Evolutionary conservation across 1,140 invertebrate genomes (phyloP).

Genomic region (Pseudomyrmex cubaensis): DNA sequence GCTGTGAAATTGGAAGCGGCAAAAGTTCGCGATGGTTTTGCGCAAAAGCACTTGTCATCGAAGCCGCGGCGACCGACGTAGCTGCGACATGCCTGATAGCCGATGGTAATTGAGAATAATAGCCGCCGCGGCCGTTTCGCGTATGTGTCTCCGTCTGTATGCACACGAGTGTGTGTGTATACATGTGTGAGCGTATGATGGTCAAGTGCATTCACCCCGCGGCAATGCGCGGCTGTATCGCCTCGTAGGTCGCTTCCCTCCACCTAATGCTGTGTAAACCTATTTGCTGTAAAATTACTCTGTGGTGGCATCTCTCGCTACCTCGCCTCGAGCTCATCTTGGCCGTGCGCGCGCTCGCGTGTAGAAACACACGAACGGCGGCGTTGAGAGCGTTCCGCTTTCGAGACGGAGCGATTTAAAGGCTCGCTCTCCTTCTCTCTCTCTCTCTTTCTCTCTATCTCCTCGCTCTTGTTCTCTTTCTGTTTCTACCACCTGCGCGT

Average conservation of each 20-base stretch:
- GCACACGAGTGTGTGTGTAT: no score
- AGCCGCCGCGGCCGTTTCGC: conserved; percentile 58
- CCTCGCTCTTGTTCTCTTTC: conserved; percentile 11
- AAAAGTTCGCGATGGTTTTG: conserved; percentile 45
- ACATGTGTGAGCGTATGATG: not conserved
- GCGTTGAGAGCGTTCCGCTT: conserved; percentile 48
- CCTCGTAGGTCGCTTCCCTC: conserved; percentile 56
- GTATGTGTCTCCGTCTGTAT: conserved; percentile 9
- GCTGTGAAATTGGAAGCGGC: conserved; percentile 58
- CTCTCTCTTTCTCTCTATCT: conserved; percentile 1
- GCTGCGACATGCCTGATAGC: conserved; percentile 67
- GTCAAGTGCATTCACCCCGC: conserved; percentile 69
- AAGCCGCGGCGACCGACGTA: conserved; percentile 27
- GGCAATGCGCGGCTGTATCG: conserved; percentile 63
- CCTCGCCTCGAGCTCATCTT: conserved; percentile 66
- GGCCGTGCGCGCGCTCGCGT: conserved; percentile 57
- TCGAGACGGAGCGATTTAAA: conserved; percentile 55
- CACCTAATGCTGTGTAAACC: conserved; percentile 70
- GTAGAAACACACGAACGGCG: conserved; percentile 52
- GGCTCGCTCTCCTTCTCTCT: not conserved
- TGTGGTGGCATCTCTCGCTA: conserved; percentile 72
- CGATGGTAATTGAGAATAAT: conserved; percentile 75
- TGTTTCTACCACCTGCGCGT: conserved; percentile 55
- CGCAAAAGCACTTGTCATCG: conserved; percentile 50
- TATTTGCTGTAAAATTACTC: conserved; percentile 75